Percentiles rank a stretch among this genome's conserved stretches.
Conservation (phyloP, 2,797 vertebrate genomes). For the Ammospiza maritima region DNA sequence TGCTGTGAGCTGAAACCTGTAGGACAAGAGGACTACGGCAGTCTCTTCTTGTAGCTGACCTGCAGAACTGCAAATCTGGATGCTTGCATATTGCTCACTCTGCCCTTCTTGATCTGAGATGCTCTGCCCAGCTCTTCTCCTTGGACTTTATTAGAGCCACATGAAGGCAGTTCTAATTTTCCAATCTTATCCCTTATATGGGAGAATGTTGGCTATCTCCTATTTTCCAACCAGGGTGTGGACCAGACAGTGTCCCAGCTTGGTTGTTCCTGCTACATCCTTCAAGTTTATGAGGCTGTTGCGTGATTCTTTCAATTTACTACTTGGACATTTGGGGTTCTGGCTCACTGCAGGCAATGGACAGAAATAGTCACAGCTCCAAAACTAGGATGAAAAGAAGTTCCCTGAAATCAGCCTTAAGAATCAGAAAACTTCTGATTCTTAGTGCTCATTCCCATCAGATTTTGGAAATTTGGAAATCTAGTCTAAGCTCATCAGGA, state of each 20-base stretch:
- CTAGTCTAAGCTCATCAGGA: background rate
- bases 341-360: background rate
- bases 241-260: background rate
- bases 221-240: background rate
- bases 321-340: background rate
- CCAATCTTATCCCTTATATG: background rate
- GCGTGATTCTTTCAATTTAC: conserved; percentile 9
- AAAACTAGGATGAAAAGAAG: background rate
- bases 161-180: background rate
- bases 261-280: background rate
- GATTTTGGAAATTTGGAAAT: background rate
- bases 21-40: background rate
- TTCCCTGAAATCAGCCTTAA: background rate
- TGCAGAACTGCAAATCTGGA: background rate
- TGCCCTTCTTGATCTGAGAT: background rate
- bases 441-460: background rate
- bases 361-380: background rate
- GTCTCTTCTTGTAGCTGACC: background rate
- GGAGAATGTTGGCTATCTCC: background rate
- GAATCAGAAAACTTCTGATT: background rate
- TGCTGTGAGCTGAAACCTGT: background rate
- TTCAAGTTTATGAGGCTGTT: background rate
- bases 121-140: background rate
- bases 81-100: background rate
- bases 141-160: background rate